Percentiles rank a stretch among this genome's conserved stretches.
These are phyloP conservation scores for Brachionus sp. DNA, from an alignment of 1,140 invertebrate genomes.

Conservation along the genomic window DNA sequence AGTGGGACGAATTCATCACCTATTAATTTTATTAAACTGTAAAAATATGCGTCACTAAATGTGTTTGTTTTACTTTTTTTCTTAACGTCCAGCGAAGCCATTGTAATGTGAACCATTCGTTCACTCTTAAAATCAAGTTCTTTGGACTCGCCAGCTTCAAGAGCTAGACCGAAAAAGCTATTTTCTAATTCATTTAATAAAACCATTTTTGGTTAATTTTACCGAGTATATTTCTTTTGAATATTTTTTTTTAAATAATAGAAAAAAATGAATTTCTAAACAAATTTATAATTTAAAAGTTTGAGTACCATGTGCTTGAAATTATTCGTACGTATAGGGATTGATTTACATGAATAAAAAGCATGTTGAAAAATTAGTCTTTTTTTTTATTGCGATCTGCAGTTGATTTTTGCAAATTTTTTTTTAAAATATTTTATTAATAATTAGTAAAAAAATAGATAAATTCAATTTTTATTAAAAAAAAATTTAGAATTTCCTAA, in stretches of 20 bases:
- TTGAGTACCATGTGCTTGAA: background rate
- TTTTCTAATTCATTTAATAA: constrained; percentile 40
- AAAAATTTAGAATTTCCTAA: too few species aligned
- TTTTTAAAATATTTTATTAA: too few species aligned
- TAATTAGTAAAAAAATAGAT: too few species aligned
- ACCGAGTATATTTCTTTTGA: background rate
- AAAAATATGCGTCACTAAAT: background rate
- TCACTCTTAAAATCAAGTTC: constrained; percentile 23
- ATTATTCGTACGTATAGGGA: background rate
- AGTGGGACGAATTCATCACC: constrained; percentile 35
- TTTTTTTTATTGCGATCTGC: background rate
- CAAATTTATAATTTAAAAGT: background rate
- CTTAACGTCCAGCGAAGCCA: constrained; percentile 8
- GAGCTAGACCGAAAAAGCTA: background rate
- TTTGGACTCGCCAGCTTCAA: background rate
- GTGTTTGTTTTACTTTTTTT: constrained; percentile 24
- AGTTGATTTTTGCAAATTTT: too few species aligned
- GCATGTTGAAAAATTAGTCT: background rate
- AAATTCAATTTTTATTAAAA: too few species aligned
- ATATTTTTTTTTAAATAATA: background rate
- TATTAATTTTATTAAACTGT: background rate
- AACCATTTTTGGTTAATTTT: constrained; percentile 41
- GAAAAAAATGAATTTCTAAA: background rate
- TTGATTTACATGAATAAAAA: background rate
- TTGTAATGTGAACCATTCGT: constrained; percentile 38